These are phyloP conservation scores for Heteromurus nitidus DNA, from an alignment of 2,888 invertebrate genomes.

Conservation along the genomic window DNA sequence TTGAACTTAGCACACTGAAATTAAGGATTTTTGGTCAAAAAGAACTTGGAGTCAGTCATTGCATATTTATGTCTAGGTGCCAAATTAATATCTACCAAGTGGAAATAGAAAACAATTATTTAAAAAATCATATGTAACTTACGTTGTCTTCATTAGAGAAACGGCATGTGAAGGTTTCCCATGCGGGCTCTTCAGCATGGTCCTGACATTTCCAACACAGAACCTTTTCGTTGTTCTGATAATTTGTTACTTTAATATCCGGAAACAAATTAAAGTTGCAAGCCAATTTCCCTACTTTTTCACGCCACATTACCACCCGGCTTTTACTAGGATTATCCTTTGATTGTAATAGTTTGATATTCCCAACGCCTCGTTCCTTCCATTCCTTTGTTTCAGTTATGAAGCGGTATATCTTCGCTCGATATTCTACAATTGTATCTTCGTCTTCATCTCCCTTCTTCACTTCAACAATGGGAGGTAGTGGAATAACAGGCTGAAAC, in stretches of 20 bases:
- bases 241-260: conserved; percentile 74
- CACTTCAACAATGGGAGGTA: conserved; percentile 88
- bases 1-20: conserved; percentile 40
- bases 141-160: conserved; percentile 74
- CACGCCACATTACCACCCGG: conserved; percentile 90
- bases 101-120: no score
- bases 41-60: no score
- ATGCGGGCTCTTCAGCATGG: conserved; percentile 75
- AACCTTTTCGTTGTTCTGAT: conserved; percentile 74
- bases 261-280: conserved; percentile 75
- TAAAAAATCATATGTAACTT: no score
- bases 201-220: conserved; percentile 75
- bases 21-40: no score
- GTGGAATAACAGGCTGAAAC: conserved; percentile 91
- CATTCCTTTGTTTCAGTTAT: conserved; percentile 83
- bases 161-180: conserved; percentile 76
- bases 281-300: conserved; percentile 80
- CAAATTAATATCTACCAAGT: background rate
- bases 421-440: conserved; percentile 83
- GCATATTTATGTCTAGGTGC: no score
- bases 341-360: conserved; percentile 90
- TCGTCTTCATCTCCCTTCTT: conserved; percentile 89
- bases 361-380: conserved; percentile 96
- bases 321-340: conserved; percentile 81
- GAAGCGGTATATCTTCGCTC: conserved; percentile 76